Evolutionary conservation across 1,140 invertebrate genomes (phyloP), one percentile per base, ranked within the genome.

Genomic region (Drosophila grimshawi): DNA sequence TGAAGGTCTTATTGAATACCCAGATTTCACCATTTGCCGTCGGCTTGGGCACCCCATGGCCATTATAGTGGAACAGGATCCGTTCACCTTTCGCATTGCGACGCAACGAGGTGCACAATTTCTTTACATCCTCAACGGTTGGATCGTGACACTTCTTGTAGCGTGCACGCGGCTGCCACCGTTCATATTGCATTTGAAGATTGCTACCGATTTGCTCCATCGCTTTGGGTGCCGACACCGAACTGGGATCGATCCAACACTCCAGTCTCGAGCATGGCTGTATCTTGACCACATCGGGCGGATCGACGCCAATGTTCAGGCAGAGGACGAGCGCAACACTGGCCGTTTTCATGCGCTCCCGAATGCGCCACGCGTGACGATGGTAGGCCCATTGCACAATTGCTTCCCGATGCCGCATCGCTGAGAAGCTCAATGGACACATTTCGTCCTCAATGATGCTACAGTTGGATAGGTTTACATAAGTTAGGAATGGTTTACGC

Each of bases 31-130:
- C 99, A 94, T 99, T 99, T 33, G 95, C 94, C 5, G 99, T 99
- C 39, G 99, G 99, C 93, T 97, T 97, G 45, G 99, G 99, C 57
- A 99, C 99, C 49, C 99, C 99, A 93, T 99, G 99, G 0, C 99
- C 99, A 94, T 99, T 99, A 92, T 99, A 99, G 93, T 99, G 99
- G 94, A 99, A 99, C 4, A 99, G 94, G 29, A 99, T 98, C 80
- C 99, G 94, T 92, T 99, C 99, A 82, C 99, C 99, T 94, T 99
- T 99, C 0, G 99, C 98, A 94, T 99, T 99, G 80, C 98, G 94
- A n/a, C 99, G 94, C 56, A 99, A 93, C 6, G 98, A 98, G 29
- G 96, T 96, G 92, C 98, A 99, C 8, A 99, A 93, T 93, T 99
- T 99, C 92, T 99, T 99, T 0, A 99, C 97, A 93, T 99, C 99